These are phyloP conservation scores for Aleadryas rufinucha DNA, from an alignment of 2,113 vertebrate genomes.

Conservation along the genomic window DNA sequence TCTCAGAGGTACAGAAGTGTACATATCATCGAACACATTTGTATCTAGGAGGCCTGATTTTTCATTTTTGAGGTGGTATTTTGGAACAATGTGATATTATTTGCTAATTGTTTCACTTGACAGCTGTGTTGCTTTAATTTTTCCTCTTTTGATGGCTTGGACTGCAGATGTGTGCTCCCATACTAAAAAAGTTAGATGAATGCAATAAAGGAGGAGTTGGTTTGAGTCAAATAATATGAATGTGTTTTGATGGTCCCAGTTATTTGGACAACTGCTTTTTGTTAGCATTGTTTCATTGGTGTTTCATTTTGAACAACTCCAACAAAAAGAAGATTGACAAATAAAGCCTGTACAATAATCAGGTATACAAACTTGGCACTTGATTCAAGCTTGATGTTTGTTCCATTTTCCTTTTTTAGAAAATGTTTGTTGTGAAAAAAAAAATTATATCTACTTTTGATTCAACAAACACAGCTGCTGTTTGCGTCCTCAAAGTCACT, in stretches of 20 bases:
- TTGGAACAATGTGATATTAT: background rate
- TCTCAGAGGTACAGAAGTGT: background rate
- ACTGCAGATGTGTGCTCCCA: background rate
- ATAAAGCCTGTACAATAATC: background rate
- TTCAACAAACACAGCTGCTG: background rate
- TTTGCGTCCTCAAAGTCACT: background rate
- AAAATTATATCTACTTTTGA: background rate
- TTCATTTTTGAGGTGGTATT: background rate
- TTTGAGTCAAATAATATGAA: background rate
- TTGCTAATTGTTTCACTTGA: background rate
- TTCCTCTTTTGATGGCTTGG: background rate
- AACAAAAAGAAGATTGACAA: background rate
- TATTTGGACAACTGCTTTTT: slow-evolving; percentile 4
- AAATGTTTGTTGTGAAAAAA: background rate
- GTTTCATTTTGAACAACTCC: background rate
- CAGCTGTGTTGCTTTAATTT: background rate
- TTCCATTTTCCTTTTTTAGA: background rate
- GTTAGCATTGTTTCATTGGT: background rate
- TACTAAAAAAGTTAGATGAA: background rate
- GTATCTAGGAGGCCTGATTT: background rate
- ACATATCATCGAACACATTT: background rate
- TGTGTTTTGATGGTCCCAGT: background rate
- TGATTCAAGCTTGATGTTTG: background rate
- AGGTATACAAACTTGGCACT: background rate
- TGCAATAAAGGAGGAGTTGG: background rate